phyloP scores from a whole-genome alignment of 2,113 vertebrate species.

The Xenopus laevis region DNA sequence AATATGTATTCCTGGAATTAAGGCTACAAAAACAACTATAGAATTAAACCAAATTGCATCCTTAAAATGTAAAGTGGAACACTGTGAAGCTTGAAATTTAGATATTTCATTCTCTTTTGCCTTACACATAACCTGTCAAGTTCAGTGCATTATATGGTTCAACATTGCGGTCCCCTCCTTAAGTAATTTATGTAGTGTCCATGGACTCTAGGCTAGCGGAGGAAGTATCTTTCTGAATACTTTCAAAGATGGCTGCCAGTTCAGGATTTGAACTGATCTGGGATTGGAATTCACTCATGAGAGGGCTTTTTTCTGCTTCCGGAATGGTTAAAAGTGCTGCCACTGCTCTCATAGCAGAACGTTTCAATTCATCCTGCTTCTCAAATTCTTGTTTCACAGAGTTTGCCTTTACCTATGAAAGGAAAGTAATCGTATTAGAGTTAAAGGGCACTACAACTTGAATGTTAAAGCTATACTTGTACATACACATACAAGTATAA shows the following conservation, averaged over 20 bases:
- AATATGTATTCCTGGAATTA: conserved; percentile 76
- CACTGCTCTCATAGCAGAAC: conserved; percentile 96
- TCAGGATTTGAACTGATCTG: conserved; percentile 98
- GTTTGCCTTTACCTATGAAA: conserved; percentile 89
- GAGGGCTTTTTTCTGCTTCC: conserved; percentile 96
- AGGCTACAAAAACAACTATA: conserved; percentile 76
- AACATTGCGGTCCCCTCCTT: conserved; percentile 70
- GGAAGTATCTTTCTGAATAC: conserved; percentile 96
- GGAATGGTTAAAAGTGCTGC: conserved; percentile 94
- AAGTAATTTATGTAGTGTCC: conserved; percentile 91
- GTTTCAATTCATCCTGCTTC: conserved; percentile 96
- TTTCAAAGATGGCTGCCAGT: conserved; percentile 96
- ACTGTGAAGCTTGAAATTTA: conserved; percentile 73
- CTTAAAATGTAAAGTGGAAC: conserved; percentile 72
- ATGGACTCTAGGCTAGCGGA: conserved; percentile 97
- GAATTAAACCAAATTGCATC: conserved; percentile 76
- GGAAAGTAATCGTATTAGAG: not conserved
- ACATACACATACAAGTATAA: too few species aligned
- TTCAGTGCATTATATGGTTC: conserved; percentile 93
- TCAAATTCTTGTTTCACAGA: conserved; percentile 98
- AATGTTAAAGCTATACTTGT: too few species aligned
- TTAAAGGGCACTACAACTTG: too few species aligned
- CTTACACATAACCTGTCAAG: conserved; percentile 74
- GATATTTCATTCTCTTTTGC: conserved; percentile 63
- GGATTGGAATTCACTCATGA: conserved; percentile 98